Evolutionary conservation across 2,113 vertebrate species (phyloP).

Genomic region (Brachyhypopomus occidentalis): DNA sequence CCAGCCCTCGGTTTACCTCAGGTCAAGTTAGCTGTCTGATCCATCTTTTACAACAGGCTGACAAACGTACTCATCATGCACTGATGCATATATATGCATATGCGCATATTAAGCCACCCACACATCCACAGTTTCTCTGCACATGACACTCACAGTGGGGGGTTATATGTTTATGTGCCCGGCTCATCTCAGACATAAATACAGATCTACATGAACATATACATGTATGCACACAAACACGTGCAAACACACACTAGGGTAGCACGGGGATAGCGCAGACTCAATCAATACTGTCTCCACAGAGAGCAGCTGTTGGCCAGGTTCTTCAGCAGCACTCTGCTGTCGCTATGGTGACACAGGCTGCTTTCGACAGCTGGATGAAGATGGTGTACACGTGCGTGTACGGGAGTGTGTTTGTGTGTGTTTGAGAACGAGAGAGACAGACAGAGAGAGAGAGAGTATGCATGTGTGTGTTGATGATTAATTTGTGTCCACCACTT

Average conservation of each 20-base stretch:
- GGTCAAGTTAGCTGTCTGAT: constrained; percentile 28
- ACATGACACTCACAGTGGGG: not conserved
- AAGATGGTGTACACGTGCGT: constrained; percentile 30
- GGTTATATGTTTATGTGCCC: not conserved
- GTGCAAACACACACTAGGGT: not conserved
- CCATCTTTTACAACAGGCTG: not conserved
- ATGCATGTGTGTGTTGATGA: constrained; percentile 53
- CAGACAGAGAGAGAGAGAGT: not conserved
- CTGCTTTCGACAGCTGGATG: constrained; percentile 51
- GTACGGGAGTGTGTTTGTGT: constrained; percentile 6
- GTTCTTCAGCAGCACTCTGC: constrained; percentile 59
- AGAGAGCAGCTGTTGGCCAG: constrained; percentile 64
- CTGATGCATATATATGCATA: too few relatives aligned
- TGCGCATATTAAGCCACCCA: too few relatives aligned
- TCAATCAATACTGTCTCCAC: constrained; percentile 64
- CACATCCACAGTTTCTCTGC: not conserved
- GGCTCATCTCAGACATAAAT: not conserved
- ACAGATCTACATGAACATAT: constrained; percentile 14
- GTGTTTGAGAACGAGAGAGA: constrained; percentile 23
- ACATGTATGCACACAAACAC: not conserved
- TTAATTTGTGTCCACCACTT: constrained; percentile 55
- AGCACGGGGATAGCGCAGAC: constrained; percentile 54
- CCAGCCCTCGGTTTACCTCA: constrained; percentile 1
- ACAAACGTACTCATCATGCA: not conserved
- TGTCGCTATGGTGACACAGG: constrained; percentile 55